Conservation (phyloP, 2,797 vertebrate species). For the Enteromius unitaeniatus region DNA sequence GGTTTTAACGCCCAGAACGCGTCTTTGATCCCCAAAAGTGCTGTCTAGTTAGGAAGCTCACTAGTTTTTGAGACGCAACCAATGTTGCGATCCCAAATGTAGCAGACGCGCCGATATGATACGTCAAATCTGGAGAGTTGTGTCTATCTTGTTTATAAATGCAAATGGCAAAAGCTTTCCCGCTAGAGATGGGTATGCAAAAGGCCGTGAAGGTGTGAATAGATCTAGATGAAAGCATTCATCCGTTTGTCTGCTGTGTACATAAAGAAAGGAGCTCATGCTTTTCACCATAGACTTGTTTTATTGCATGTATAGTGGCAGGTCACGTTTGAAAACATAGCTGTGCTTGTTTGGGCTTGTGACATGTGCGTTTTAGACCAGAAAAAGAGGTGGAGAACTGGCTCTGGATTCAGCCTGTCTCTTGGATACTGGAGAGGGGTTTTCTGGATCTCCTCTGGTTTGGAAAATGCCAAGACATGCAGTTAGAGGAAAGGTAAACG, state of each 20-base stretch:
- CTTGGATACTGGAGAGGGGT: not conserved
- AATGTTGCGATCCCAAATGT: conserved; percentile 1
- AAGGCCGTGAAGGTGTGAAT: not conserved
- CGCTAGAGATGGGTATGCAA: not conserved
- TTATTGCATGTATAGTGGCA: not conserved
- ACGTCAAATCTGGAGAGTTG: conserved; percentile 20
- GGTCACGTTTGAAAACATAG: conserved; percentile 4
- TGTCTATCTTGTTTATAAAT: not conserved
- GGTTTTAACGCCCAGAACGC: too few species aligned
- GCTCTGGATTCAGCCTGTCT: conserved; percentile 32
- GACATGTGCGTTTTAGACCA: not conserved
- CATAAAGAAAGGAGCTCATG: conserved; percentile 37
- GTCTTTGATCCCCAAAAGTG: not conserved
- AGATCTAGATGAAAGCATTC: not conserved
- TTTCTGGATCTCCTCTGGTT: not conserved
- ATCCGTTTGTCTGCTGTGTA: not conserved
- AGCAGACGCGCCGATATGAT: not conserved
- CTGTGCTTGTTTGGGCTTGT: conserved; percentile 24
- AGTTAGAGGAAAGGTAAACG: conserved; percentile 5
- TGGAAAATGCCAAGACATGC: not conserved
- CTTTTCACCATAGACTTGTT: conserved; percentile 14
- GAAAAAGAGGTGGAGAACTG: not conserved
- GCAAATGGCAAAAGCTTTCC: not conserved
- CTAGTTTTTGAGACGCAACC: not conserved
- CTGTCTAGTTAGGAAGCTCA: not conserved